Percentiles rank a stretch among this genome's conserved stretches.
phyloP scores from a whole-genome alignment of 2,113 vertebrate species.

The Suncus etruscus region DNA sequence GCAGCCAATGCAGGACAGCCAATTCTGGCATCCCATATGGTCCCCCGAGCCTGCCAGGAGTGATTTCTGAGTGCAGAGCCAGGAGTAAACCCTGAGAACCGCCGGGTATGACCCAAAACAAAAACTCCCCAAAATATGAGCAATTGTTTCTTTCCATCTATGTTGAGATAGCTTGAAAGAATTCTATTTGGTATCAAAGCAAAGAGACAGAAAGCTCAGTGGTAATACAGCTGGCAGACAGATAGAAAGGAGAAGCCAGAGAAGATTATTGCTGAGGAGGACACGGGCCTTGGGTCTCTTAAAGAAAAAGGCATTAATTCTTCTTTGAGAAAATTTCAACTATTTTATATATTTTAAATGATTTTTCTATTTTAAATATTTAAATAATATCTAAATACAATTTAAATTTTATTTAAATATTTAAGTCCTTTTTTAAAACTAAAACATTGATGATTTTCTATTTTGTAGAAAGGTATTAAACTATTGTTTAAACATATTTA shows the following conservation, averaged over 20 bases:
- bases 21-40: too few species aligned
- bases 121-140: neutral
- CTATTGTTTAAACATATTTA: slow-evolving; percentile 50
- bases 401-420: neutral
- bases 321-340: neutral
- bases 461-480: slow-evolving; percentile 48
- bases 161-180: neutral
- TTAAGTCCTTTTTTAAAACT: slow-evolving; percentile 46
- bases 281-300: neutral
- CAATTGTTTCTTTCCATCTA: neutral
- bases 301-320: neutral
- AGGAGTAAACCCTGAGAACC: too few species aligned
- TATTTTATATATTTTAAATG: neutral
- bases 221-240: rapidly evolving
- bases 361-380: neutral
- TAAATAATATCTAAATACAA: neutral
- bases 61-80: too few species aligned
- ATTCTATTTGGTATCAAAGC: neutral
- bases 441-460: slow-evolving; percentile 50
- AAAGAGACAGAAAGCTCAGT: neutral
- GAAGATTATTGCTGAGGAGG: neutral
- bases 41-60: too few species aligned
- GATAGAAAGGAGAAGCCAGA: neutral
- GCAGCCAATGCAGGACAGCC: too few species aligned
- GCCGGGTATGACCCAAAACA: too few species aligned